Base-by-base conservation (phyloP, 1,140 invertebrate species). In the Vanessa atalanta region DNA sequence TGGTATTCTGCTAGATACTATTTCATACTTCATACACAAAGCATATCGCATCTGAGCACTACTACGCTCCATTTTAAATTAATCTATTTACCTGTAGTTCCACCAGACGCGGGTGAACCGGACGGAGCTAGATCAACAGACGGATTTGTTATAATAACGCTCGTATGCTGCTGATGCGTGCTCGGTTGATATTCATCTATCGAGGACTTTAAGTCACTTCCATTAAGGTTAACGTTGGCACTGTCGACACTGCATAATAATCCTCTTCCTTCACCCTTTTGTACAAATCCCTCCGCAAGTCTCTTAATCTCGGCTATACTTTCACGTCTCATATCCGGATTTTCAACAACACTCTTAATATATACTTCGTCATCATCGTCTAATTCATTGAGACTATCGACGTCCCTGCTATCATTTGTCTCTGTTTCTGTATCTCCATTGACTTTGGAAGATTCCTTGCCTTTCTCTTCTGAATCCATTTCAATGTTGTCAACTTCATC, bases 111-210 rank as follows among this genome's bases (percentile, higher is more conserved):
- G 15, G 93, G 93, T 7, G 92, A 93, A 13, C 86, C 87, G 60
- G 83, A 85, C 14, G 87, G 82, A 9, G 88, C 91, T 20, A 95
- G 92, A 83, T 95, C 95, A 16, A 95, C 93, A 15, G 95, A 95
- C 0, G 95, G 94, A 81, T 95, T 95, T 0, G 95, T 95, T 3
- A 95, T 94, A 78, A 95, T 95, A 3, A 95, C 95, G 71, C 95
- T 94, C 0, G 93, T 94, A 75, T 91, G 88, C 70, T 89, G 87
- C 51, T 84, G 84, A 13, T 82, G 83, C 20, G 83, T 72, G 31
- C 69, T 83, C 1, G 73, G 74, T 47, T 77, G 81, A 69, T 37
- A 75, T 60, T 91, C 89, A 70, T 91, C 87, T 13, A 87, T 63
- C 3, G 85, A 83, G 3, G 83, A 55, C 12, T 47, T 86, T n/a